A percentile compares a stretch with the other conserved stretches of the same genome.
Evolutionary conservation across 2,888 invertebrate species (phyloP).

Genomic region (Tipula vernalis): DNA sequence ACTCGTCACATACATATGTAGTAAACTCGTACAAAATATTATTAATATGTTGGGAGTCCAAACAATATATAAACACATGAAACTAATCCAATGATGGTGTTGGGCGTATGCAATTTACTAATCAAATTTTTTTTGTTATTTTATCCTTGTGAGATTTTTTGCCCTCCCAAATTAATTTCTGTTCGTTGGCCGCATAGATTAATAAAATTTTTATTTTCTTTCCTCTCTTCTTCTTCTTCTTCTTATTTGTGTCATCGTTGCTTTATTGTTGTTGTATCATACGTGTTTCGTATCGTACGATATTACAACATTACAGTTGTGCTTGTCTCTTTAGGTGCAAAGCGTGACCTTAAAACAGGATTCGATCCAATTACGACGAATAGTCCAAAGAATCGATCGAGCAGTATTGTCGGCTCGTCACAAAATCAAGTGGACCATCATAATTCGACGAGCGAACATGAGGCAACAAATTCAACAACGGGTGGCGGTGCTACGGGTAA

Average conservation of each 20-base stretch:
- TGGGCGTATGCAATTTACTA: neutral
- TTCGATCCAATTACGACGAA: slow-evolving; percentile 31
- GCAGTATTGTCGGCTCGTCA: slow-evolving; percentile 22
- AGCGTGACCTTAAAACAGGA: slow-evolving; percentile 31
- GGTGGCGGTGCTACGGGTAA: slow-evolving; percentile 16
- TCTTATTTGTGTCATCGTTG: neutral
- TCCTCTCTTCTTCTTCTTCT: neutral
- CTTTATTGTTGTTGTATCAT: neutral
- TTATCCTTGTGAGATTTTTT: neutral
- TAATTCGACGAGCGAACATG: slow-evolving; percentile 16
- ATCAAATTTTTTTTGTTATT: neutral
- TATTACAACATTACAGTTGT: slow-evolving; percentile 26
- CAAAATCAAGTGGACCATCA: slow-evolving; percentile 22
- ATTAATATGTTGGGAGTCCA: neutral
- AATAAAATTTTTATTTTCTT: neutral
- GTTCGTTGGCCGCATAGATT: neutral
- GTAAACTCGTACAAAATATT: neutral
- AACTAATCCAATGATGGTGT: neutral
- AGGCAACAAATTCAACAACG: neutral
- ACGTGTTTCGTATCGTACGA: neutral
- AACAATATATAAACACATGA: neutral
- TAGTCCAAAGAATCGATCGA: slow-evolving; percentile 39
- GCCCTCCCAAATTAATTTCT: neutral
- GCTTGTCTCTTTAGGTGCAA: slow-evolving; percentile 32
- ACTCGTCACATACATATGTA: neutral